Base-by-base conservation (phyloP, 2,797 vertebrate genomes). In the Podargus strigoides region DNA sequence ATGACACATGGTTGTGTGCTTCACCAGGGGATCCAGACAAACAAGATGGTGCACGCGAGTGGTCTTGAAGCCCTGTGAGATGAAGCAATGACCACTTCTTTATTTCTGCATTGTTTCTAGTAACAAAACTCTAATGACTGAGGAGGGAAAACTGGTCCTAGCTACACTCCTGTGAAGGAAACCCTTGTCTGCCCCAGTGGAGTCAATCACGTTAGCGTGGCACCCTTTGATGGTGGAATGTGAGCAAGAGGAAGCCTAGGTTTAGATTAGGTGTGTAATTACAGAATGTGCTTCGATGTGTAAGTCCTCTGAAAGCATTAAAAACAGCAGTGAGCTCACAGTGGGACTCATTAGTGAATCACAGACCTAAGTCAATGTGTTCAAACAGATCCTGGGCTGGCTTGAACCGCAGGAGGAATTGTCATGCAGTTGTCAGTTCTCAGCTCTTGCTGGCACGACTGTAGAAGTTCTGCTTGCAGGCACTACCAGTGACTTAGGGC, bases 341-440 rank as follows among this genome's bases (percentile, higher is more conserved):
- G 13, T 64, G 85, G 78, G 82, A 80, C 68, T 89, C 63, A 56
- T 74, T 87, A 96, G 32, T 41, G 62, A 78, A n/a, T 66, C 80
- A 72, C 39, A 92, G 53, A 53, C 30, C 22, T 19, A 56, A 30
- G 17, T 23, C 63, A n/a, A 39, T 3, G 7, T 16, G 28, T 85
- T 60, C 15, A 1, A 47, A 47, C 6, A 13, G 39, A 36, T 87
- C 12, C 59, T 58, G 42, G 22, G 3, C 14, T 87, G 50, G 10
- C 27, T 58, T 50, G 72, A 20, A 53, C 34, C 58, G 34, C 30
- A 34, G 39, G 22, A 74, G 44, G n/a, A 72, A 24, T 22, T 32
- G 26, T 39, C 69, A 78, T 1, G 1, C 26, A 50, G 21, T 32
- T 75, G 11, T 55, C 53, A 49, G 62, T 58, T 55, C 62, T 94